These are phyloP conservation scores for Taurulus bubalis DNA, from an alignment of 2,113 vertebrate species.

Conservation along the genomic window DNA sequence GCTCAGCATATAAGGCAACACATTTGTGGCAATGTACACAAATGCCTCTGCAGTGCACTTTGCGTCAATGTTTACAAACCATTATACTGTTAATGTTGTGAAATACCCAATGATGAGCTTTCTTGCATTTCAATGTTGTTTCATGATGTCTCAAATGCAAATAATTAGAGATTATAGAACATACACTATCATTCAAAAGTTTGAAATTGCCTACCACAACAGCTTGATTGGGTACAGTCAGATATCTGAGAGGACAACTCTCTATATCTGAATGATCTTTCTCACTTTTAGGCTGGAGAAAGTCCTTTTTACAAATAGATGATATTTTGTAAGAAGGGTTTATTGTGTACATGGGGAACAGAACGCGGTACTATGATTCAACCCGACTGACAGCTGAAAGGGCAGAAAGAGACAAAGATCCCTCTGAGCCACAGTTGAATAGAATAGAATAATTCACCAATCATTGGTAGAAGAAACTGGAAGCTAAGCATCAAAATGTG, in stretches of 20 bases:
- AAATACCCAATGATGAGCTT: not conserved
- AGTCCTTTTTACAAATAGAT: not conserved
- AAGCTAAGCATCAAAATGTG: not conserved
- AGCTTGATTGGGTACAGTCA: not conserved
- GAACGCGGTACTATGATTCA: not conserved
- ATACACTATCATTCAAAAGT: not conserved
- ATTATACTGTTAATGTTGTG: not conserved
- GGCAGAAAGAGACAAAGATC: not conserved
- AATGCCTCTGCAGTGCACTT: not conserved
- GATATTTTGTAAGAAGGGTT: conserved; percentile 6
- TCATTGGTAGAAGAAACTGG: not conserved
- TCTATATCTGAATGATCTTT: not conserved
- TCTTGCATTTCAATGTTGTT: not conserved
- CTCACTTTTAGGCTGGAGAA: not conserved
- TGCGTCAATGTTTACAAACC: not conserved
- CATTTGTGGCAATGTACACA: not conserved
- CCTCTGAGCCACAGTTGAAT: not conserved
- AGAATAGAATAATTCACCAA: not conserved
- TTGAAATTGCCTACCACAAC: not conserved
- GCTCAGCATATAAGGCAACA: not conserved
- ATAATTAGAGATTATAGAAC: not conserved
- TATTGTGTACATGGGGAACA: not conserved
- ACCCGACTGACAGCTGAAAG: not conserved
- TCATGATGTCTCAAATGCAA: not conserved
- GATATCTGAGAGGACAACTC: not conserved